These are phyloP conservation scores for Limnephilus rhombicus DNA, from an alignment of 2,888 invertebrate genomes.

Conservation along the genomic window DNA sequence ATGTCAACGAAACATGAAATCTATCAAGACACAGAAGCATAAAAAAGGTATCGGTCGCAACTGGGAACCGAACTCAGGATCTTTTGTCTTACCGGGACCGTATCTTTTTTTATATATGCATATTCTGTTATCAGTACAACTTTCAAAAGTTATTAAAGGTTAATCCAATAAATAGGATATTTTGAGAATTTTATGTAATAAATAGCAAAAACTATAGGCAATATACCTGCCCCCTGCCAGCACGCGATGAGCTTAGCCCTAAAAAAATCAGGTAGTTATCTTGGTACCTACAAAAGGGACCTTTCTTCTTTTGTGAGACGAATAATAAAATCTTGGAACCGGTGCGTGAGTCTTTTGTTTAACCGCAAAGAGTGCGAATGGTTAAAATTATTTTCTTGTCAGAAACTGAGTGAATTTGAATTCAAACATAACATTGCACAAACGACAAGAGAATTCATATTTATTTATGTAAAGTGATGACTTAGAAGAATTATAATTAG, in stretches of 20 bases:
- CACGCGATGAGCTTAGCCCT: not conserved
- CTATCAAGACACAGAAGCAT: no score
- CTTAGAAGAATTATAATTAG: no score
- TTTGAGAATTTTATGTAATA: not conserved
- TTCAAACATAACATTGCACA: not conserved
- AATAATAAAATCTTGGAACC: not conserved
- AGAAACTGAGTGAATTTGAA: not conserved
- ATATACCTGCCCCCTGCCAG: not conserved
- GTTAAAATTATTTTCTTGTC: not conserved
- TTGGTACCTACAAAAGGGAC: not conserved
- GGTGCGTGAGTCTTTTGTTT: not conserved
- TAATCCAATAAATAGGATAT: not conserved
- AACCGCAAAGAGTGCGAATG: not conserved
- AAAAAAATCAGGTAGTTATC: not conserved
- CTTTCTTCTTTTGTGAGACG: not conserved
- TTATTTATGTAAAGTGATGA: no score
- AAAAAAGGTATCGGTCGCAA: no score
- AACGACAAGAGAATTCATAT: no score
- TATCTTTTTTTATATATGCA: no score
- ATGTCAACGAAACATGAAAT: no score
- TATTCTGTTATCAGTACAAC: no score
- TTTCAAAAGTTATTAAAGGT: no score
- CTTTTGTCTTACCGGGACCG: no score
- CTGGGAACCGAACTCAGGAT: no score
- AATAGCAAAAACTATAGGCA: not conserved